Percentiles rank a stretch among this genome's conserved stretches.
Conservation (phyloP, 2,113 vertebrate genomes). For the Ardeotis arabs region DNA sequence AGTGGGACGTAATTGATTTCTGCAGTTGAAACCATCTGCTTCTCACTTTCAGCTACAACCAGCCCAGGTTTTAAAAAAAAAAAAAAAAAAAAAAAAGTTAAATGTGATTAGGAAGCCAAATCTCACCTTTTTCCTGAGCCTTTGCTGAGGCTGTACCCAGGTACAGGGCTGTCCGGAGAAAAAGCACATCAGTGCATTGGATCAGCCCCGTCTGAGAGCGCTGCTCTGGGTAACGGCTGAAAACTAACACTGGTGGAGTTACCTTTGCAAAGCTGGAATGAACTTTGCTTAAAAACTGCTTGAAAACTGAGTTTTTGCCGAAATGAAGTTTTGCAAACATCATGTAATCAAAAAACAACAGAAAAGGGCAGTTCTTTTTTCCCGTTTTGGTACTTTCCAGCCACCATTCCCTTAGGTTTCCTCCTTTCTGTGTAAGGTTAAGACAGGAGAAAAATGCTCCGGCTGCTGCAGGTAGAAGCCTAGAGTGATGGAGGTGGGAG, state of each 20-base stretch:
- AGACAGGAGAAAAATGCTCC: neutral
- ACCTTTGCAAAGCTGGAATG: neutral
- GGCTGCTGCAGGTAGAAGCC: neutral
- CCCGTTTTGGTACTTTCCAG: neutral
- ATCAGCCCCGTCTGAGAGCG: fast-evolving
- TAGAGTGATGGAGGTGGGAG: neutral
- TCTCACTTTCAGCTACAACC: neutral
- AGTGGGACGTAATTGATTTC: neutral
- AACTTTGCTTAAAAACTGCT: neutral
- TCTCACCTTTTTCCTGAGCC: neutral
- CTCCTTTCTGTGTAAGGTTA: neutral
- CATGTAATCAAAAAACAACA: neutral
- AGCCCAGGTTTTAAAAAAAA: neutral
- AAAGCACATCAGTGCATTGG: neutral
- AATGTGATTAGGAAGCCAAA: neutral
- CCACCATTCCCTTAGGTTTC: neutral
- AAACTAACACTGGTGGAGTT: neutral
- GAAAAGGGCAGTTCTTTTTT: neutral
- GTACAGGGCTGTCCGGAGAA: neutral
- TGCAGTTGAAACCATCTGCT: neutral
- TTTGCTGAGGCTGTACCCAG: neutral
- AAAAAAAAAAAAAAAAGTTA: neutral
- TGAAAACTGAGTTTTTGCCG: neutral
- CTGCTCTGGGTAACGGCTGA: neutral
- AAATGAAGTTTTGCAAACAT: neutral